phyloP scores from a whole-genome alignment of 23 tunicate species.

The Styela plicata region DNA sequence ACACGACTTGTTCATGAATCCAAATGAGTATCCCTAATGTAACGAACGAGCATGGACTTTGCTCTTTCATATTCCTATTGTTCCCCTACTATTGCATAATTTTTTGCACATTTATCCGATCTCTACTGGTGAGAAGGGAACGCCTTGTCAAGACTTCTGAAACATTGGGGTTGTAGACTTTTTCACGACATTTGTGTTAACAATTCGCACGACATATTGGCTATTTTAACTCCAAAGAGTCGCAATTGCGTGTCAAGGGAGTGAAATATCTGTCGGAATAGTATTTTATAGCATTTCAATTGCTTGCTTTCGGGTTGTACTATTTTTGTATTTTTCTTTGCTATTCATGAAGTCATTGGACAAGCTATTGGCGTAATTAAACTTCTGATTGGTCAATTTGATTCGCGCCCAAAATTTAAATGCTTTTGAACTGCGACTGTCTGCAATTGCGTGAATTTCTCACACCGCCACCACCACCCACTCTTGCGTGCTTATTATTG shows the following conservation, averaged over 20 bases:
- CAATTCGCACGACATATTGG: not conserved
- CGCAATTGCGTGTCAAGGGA: not conserved
- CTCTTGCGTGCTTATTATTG: no score
- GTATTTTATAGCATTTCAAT: not conserved
- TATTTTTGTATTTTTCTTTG: not conserved
- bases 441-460: not conserved
- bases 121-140: no score
- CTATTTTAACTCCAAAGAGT: not conserved
- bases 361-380: not conserved
- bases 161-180: not conserved
- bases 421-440: not conserved
- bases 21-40: no score
- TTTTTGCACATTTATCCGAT: no score
- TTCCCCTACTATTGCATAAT: no score
- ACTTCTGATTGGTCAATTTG: not conserved
- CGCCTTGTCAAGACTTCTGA: no score
- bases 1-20: no score
- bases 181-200: not conserved
- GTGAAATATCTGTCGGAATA: not conserved
- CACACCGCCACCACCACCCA: not conserved
- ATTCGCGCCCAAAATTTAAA: not conserved
- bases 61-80: no score
- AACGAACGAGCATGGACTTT: no score
- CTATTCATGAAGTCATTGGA: not conserved
- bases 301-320: not conserved